phyloP scores from a whole-genome alignment of 2,888 invertebrate genomes.

The Zelleria hepariella region DNA sequence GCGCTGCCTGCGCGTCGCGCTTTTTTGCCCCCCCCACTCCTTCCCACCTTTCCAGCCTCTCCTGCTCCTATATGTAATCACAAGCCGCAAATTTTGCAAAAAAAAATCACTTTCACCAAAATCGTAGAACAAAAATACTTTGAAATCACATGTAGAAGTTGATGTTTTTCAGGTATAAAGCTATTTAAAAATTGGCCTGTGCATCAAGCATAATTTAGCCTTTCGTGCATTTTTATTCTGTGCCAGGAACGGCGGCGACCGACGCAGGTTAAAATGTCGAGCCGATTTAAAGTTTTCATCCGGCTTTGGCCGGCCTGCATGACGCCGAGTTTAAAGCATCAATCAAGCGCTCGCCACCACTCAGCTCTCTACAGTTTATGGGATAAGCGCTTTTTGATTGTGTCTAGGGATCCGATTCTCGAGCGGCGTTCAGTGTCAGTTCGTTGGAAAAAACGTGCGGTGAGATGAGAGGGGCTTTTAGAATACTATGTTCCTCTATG shows the following conservation, averaged over 20 bases:
- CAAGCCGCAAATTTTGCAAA: no score
- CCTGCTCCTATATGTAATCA: no score
- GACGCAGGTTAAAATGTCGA: conserved; percentile 32
- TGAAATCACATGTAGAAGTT: no score
- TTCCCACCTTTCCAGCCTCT: no score
- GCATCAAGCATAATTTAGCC: background rate
- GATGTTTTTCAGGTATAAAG: no score
- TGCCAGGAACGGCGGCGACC: conserved; percentile 13
- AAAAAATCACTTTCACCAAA: no score
- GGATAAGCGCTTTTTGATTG: conserved; percentile 29
- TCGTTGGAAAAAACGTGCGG: background rate
- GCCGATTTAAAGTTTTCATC: conserved; percentile 49
- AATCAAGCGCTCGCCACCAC: conserved; percentile 27
- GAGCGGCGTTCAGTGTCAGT: background rate
- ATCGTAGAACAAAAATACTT: no score
- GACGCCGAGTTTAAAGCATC: conserved; percentile 45
- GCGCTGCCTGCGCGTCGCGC: no score
- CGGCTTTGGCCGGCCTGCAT: conserved; percentile 28
- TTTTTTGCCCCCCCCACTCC: no score
- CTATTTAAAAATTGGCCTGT: background rate
- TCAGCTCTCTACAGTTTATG: conserved; percentile 17
- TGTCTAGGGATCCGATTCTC: conserved; percentile 11
- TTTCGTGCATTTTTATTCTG: background rate
- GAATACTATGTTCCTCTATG: no score
- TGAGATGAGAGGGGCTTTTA: no score